Percentiles rank a stretch among this genome's conserved stretches.
Evolutionary conservation across 2,888 invertebrate genomes (phyloP).

Genomic region (Zygothrica quintamaculata): DNA sequence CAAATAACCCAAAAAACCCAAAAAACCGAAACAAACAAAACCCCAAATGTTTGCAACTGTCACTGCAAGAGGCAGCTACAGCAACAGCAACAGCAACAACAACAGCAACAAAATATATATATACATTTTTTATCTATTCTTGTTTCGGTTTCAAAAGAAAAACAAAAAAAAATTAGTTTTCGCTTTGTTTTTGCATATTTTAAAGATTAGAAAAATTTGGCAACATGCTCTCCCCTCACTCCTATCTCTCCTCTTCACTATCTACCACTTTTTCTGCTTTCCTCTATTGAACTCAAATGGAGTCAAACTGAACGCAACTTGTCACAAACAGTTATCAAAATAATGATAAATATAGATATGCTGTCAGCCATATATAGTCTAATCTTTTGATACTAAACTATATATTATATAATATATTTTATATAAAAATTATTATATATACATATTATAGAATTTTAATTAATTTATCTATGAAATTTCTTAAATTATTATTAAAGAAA

Average conservation of each 20-base stretch:
- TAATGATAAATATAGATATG: slow-evolving; percentile 27
- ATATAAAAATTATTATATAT: slow-evolving; percentile 1
- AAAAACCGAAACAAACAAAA: slow-evolving; percentile 36
- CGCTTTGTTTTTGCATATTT: slow-evolving; percentile 50
- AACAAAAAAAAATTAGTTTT: slow-evolving; percentile 21
- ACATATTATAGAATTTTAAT: background rate
- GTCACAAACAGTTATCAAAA: slow-evolving; percentile 23
- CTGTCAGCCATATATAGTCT: slow-evolving; percentile 25
- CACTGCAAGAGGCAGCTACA: slow-evolving; percentile 33
- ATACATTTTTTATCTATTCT: slow-evolving; percentile 17
- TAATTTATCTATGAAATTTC: no score
- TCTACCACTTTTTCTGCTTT: no score
- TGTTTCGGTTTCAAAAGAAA: slow-evolving; percentile 18
- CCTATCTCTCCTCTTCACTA: no score
- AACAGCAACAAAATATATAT: slow-evolving; percentile 3
- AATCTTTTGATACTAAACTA: no score
- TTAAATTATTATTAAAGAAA: no score
- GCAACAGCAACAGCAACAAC: no score
- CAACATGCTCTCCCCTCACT: no score
- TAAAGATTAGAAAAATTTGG: slow-evolving; percentile 51
- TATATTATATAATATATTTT: background rate
- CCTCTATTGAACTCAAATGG: slow-evolving; percentile 15
- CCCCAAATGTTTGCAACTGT: slow-evolving; percentile 72
- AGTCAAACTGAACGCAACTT: slow-evolving; percentile 13
- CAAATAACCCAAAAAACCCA: slow-evolving; percentile 42